These are phyloP conservation scores for Hirtodrosophila alboralis DNA, from an alignment of 2,888 invertebrate species.

Conservation along the genomic window DNA sequence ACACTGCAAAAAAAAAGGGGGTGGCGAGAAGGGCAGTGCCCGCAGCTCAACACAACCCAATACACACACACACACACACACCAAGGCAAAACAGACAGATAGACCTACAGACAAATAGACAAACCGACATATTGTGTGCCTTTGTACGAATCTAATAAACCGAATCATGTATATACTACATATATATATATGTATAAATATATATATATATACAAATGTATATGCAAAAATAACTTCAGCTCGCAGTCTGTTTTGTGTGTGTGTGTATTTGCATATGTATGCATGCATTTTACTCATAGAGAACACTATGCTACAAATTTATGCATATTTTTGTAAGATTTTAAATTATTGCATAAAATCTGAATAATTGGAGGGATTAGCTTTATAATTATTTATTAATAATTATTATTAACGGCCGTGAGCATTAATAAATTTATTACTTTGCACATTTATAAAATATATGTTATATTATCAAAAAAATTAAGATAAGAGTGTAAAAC, in stretches of 20 bases:
- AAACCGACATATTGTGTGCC: slow-evolving; percentile 71
- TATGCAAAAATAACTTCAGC: slow-evolving; percentile 71
- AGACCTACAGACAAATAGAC: slow-evolving; percentile 37
- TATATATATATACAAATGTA: too few species aligned
- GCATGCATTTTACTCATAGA: slow-evolving; percentile 36
- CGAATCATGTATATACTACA: slow-evolving; percentile 58
- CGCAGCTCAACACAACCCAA: slow-evolving; percentile 32
- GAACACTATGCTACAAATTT: slow-evolving; percentile 55
- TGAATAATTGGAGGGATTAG: too few species aligned
- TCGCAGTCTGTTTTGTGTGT: slow-evolving; percentile 34
- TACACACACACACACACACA: slow-evolving; percentile 36
- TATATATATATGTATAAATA: too few species aligned
- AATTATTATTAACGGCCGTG: too few species aligned
- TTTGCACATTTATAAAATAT: too few species aligned
- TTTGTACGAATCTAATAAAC: slow-evolving; percentile 78
- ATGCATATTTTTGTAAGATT: not conserved
- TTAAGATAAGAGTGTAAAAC: too few species aligned
- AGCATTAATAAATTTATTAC: too few species aligned
- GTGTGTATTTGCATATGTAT: slow-evolving; percentile 26
- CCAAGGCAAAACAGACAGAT: slow-evolving; percentile 29
- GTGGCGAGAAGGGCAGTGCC: slow-evolving; percentile 31
- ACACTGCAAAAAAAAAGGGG: slow-evolving; percentile 1
- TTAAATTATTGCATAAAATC: slow-evolving; percentile 3
- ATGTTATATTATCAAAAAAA: too few species aligned
- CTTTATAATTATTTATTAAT: too few species aligned